phyloP scores from a whole-genome alignment of 2,113 vertebrate genomes.

The Cephalopterus ornatus region DNA sequence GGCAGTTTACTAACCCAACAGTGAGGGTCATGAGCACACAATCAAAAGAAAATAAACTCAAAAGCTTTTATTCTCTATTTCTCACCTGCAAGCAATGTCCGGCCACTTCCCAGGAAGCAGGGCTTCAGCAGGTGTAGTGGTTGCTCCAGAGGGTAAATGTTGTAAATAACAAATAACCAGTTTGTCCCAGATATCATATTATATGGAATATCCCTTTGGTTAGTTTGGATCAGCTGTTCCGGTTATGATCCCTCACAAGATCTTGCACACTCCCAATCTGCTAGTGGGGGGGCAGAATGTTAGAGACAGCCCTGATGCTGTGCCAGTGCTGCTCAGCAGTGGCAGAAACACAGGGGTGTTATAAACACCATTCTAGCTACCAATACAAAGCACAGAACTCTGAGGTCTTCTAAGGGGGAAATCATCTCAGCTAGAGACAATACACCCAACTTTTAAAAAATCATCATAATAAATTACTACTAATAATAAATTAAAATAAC shows the following conservation, averaged over 20 bases:
- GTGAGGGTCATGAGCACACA: not conserved
- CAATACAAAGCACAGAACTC: not conserved
- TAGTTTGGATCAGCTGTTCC: not conserved
- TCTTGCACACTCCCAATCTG: not conserved
- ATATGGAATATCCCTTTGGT: not conserved
- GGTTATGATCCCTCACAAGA: not conserved
- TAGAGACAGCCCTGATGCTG: not conserved
- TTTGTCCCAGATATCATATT: accelerated
- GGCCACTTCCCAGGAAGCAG: not conserved
- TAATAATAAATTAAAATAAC: not conserved
- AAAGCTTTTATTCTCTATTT: not conserved
- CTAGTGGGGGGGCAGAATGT: not conserved
- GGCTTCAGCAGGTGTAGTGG: accelerated
- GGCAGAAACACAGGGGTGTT: not conserved
- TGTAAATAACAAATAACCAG: not conserved
- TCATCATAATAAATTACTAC: not conserved
- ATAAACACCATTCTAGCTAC: not conserved
- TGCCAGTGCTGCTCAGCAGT: not conserved
- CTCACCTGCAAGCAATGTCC: not conserved
- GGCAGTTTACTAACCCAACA: not conserved
- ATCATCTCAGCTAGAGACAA: not conserved
- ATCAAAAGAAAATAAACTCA: not conserved
- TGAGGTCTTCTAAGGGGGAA: not conserved
- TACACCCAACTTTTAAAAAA: not conserved
- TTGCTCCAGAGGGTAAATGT: not conserved